phyloP scores from a whole-genome alignment of 2,113 vertebrate genomes.

The Varanus salvator region DNA sequence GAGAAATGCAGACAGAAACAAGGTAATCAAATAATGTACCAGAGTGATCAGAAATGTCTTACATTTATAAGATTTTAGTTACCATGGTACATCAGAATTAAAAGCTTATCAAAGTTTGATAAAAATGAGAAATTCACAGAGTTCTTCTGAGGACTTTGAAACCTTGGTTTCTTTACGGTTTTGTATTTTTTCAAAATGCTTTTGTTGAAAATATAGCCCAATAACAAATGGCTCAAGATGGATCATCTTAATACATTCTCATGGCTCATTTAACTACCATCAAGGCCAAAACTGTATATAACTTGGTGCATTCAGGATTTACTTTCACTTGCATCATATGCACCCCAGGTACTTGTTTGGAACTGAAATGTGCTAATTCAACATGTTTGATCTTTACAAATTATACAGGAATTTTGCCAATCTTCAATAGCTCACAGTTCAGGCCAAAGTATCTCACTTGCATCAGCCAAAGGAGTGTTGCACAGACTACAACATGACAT shows the following conservation, averaged over 20 bases:
- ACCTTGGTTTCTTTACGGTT: accelerated
- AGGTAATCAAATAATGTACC: neutral
- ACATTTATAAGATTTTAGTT: neutral
- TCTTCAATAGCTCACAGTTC: neutral
- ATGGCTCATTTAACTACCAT: neutral
- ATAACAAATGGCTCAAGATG: constrained; percentile 19
- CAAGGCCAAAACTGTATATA: neutral
- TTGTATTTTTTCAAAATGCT: neutral
- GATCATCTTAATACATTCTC: neutral
- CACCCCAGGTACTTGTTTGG: neutral
- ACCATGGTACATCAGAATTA: neutral
- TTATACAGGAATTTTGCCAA: neutral
- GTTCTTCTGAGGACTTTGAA: constrained; percentile 18
- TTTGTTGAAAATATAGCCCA: neutral
- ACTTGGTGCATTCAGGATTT: neutral
- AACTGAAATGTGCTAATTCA: neutral
- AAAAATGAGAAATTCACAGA: neutral
- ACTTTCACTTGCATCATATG: neutral
- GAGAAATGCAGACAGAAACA: constrained; percentile 27
- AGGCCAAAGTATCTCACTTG: neutral
- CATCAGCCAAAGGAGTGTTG: neutral
- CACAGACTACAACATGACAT: neutral
- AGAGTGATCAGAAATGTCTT: neutral
- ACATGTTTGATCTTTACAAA: neutral
- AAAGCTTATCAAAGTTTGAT: neutral